Evolutionary conservation across 2,797 vertebrate genomes (phyloP), one percentile per base, ranked within the genome.

Genomic region (Myiothlypis coronata): DNA sequence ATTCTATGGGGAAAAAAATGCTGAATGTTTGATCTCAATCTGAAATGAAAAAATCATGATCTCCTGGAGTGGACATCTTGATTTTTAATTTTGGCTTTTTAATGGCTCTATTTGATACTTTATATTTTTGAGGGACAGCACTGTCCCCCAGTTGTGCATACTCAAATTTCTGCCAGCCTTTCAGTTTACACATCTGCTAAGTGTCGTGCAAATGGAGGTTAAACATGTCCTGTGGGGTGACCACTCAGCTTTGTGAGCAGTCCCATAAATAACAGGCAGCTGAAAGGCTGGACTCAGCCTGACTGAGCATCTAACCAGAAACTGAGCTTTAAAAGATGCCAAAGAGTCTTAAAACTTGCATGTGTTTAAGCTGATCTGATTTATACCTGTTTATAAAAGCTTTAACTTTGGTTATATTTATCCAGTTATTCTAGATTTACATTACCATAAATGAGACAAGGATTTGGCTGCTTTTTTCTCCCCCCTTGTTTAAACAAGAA

Each of bases 311-410:
- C 78, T 89, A 61, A 60, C 70, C 64, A 68, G 34, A 41, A 81
- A 71, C 11, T 34, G 65, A 55, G 19, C 35, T 57, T 81, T 86
- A 78, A 87, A 94, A 91, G 80, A 89, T 88, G 60, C 53, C 67
- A 83, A 16, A 77, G 59, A 59, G 52, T 67, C 74, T 88, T 93
- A 41, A 83, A 94, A 75, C 74, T 72, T 49, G 39, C 59, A 46
- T 72, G 32, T 74, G 67, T 93, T 90, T 86, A 93, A 89, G 41
- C 47, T 53, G 41, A 60, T 55, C 74, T 84, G 82, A 79, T 83
- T 93, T 95, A 81, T 90, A 95, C 70, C 91, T 95, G 87, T 82
- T 96, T 92, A 91, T 89, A 89, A 87, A 95, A 91, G 70, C 61
- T 74, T 76, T 92, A 83, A 76, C 86, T 89, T 67, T 5, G 12